phyloP scores from a whole-genome alignment of 2,888 invertebrate genomes.

The Rhagophthalmus giganteus region DNA sequence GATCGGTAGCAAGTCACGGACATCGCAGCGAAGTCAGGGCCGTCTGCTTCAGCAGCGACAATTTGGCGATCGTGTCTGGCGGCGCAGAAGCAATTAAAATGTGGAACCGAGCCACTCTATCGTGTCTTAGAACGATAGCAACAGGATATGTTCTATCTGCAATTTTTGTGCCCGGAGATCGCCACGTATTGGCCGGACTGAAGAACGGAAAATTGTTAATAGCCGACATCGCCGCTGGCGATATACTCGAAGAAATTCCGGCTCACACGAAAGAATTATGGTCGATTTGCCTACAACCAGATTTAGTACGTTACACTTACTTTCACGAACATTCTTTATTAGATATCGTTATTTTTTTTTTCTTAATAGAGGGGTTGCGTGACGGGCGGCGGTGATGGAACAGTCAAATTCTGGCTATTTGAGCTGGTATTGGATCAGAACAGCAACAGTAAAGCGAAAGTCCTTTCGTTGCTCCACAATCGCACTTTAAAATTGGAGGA shows the following conservation, averaged over 20 bases:
- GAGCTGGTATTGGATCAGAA: slow-evolving; percentile 74
- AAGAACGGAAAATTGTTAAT: slow-evolving; percentile 82
- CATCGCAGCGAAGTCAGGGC: slow-evolving; percentile 89
- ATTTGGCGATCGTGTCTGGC: slow-evolving; percentile 82
- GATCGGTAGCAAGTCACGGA: slow-evolving; percentile 73
- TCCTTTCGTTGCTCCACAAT: slow-evolving; percentile 76
- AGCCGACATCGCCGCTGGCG: slow-evolving; percentile 81
- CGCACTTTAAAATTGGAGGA: slow-evolving; percentile 87
- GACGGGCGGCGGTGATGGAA: slow-evolving; percentile 86
- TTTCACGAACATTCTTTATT: too few relatives aligned
- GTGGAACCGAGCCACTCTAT: slow-evolving; percentile 82
- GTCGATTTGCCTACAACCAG: slow-evolving; percentile 77
- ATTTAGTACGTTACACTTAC: slow-evolving; percentile 72
- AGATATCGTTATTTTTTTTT: slow-evolving; percentile 25
- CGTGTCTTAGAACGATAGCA: slow-evolving; percentile 65
- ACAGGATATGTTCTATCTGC: slow-evolving; percentile 68
- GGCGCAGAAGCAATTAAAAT: slow-evolving; percentile 88
- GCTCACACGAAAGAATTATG: slow-evolving; percentile 79
- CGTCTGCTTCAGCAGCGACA: slow-evolving; percentile 88
- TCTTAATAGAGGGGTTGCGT: slow-evolving; percentile 71
- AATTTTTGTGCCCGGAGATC: slow-evolving; percentile 86
- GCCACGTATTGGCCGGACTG: slow-evolving; percentile 85
- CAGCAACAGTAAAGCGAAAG: slow-evolving; percentile 66
- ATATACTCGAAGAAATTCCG: slow-evolving; percentile 76
- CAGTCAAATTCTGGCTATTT: slow-evolving; percentile 93